Evolutionary conservation across 2,797 vertebrate species (phyloP), one percentile per base, ranked within the genome.

Genomic region (Mareca strepera): DNA sequence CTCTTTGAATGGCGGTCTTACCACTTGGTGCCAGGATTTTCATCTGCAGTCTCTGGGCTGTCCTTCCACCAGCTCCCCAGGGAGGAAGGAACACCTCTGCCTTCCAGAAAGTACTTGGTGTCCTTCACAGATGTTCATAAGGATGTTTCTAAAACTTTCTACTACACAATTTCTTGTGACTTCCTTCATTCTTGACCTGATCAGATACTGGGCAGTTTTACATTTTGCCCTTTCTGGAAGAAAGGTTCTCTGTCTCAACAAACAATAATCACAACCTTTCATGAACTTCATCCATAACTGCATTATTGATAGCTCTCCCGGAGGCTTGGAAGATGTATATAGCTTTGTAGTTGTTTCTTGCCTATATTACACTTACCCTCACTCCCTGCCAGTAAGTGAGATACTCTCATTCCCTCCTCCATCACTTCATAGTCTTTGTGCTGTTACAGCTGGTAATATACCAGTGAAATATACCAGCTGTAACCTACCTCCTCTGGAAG

Each of bases 31-130:
- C 94, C 81, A 82, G 90, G 62, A 88, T 93, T 96, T 93, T 95
- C 82, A 93, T 79, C 87, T 93, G 94, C 91, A 92, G 76, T 92
- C 85, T 76, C 85, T 90, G 90, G 85, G 69, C 59, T 69, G 69
- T 80, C 77, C 85, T 95, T 93, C 66, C 77, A 88, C 60, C 58
- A 82, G 28, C 90, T 92, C 94, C 1, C 0, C 73, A 37, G 85
- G 95, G 55, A 73, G 26, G 17, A 55, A 86, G 85, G 37, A 95
- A 78, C 50, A 93, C 15, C 12, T 58, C 76, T 41, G 62, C 62
- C 63, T 95, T 92, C 62, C 90, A 90, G 85, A 94, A 91, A 88
- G 77, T 68, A 86, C 67, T 82, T 48, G 37, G 20, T 85, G 87
- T 88, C 87, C 93, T 96, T 94, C 69, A 78, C 66, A 94, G 80